A percentile compares a stretch with the other conserved stretches of the same genome.
phyloP scores from a whole-genome alignment of 2,888 invertebrate species.

The Liodrosophila aerea region DNA sequence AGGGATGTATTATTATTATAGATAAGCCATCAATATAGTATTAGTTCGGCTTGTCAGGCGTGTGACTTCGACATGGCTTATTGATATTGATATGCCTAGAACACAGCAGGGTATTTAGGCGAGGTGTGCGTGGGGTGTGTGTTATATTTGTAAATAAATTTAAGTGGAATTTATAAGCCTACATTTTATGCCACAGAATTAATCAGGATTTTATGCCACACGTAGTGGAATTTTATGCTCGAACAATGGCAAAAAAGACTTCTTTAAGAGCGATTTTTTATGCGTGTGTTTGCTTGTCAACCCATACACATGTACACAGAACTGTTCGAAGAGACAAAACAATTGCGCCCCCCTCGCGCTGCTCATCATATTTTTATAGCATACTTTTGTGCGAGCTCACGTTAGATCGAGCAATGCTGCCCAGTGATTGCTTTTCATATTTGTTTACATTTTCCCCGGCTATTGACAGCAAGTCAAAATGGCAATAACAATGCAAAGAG shows the following conservation, averaged over 20 bases:
- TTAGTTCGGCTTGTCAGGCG: slow-evolving; percentile 70
- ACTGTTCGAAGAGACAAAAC: slow-evolving; percentile 1
- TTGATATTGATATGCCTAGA: slow-evolving; percentile 50
- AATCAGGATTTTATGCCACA: slow-evolving; percentile 16
- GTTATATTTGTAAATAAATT: neutral
- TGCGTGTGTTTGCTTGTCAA: neutral
- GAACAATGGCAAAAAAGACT: slow-evolving; percentile 31
- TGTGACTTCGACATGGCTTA: slow-evolving; percentile 58
- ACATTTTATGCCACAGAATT: slow-evolving; percentile 2
- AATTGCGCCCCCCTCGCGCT: slow-evolving; percentile 39
- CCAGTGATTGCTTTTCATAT: slow-evolving; percentile 72
- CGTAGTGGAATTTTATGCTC: slow-evolving; percentile 18
- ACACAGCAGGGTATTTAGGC: slow-evolving; percentile 5
- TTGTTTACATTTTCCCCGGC: slow-evolving; percentile 69
- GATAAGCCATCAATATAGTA: slow-evolving; percentile 72
- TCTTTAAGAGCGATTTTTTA: slow-evolving; percentile 27
- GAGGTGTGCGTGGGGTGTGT: no score
- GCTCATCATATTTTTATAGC: slow-evolving; percentile 72
- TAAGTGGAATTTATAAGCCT: no score
- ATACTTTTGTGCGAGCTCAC: slow-evolving; percentile 66
- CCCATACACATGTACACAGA: no score
- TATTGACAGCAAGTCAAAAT: slow-evolving; percentile 57
- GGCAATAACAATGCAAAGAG: slow-evolving; percentile 47
- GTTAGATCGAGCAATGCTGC: slow-evolving; percentile 66
- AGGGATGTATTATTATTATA: slow-evolving; percentile 38